Evolutionary conservation across 1,140 invertebrate genomes (phyloP).

Genomic region (Philopotamus ludificatus): DNA sequence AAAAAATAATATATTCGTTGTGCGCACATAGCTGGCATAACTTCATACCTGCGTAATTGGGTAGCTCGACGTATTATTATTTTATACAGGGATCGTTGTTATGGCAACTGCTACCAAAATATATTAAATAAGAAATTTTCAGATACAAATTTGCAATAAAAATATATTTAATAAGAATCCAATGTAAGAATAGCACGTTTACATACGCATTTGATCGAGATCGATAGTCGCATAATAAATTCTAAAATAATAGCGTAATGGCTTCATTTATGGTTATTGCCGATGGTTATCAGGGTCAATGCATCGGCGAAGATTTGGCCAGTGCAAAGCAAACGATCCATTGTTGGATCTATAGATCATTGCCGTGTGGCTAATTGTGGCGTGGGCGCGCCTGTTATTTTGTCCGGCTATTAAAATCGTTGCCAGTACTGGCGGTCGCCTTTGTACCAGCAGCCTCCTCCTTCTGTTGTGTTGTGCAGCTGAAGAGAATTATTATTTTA

Average conservation of each 20-base stretch:
- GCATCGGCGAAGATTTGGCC: no score
- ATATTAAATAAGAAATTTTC: no score
- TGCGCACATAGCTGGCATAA: conserved; percentile 12
- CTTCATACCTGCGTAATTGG: conserved; percentile 11
- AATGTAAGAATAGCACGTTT: no score
- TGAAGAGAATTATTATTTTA: background rate
- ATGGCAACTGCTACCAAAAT: background rate
- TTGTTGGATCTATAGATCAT: conserved; percentile 7
- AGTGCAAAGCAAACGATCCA: background rate
- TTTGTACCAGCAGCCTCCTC: background rate
- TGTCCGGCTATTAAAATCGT: conserved; percentile 2
- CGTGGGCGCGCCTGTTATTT: background rate
- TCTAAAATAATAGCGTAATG: no score
- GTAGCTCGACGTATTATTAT: conserved; percentile 4
- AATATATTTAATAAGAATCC: no score
- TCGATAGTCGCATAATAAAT: no score
- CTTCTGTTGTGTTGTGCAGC: conserved; percentile 10
- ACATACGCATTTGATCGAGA: no score
- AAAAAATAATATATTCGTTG: no score
- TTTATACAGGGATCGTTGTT: background rate
- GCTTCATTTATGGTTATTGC: no score
- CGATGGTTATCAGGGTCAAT: no score
- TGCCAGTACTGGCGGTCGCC: background rate
- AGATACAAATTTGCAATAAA: no score
- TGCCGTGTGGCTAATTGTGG: conserved; percentile 14